Evolutionary conservation across 2,888 invertebrate species (phyloP), one percentile per base, ranked within the genome.

Genomic region (Gandaritis pyraliata): DNA sequence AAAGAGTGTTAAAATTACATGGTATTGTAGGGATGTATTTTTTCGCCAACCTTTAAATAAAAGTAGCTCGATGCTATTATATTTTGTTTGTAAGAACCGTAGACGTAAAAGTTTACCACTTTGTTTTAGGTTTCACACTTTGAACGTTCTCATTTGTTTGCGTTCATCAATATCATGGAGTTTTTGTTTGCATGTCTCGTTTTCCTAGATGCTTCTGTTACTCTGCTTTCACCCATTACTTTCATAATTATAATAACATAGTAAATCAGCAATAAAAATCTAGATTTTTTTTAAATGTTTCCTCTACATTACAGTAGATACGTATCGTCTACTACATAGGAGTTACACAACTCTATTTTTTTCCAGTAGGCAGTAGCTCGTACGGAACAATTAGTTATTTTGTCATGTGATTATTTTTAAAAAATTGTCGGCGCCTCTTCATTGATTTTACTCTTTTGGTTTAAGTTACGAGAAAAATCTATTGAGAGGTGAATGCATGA

Each of bases 191-290:
- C 18, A 1, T 50, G 1, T 18, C 23, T 38, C 18, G 50, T 38
- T 50, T 50, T 38, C 2, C 4, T n/a, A 6, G 10, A 50, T 50
- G 0, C 6, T 43, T 50, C n/a, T 41, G 23, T 29, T 51, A 51
- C 13, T 51, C 29, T 41, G 39, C 51, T 41, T 50, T 39, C 39
- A 41, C 29, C 29, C 23, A 41, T 51, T 39, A 41, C 48, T 41
- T 41, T 23, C 38, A 33, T 49, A 7, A 30, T 33, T 13, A 49
- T 5, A 36, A 29, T 47, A 30, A 47, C 13, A 45, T 45, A 18
- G 7, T 23, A 48, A 30, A 30, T 11, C 4, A 48, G 15, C 13
- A 12, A 49, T 16, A 50, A 18, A 1, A 11, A 36, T 0, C 4
- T 49, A 49, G 36, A 18, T 49, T 10, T 18, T n/a, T 30, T 46